A percentile compares a stretch with the other conserved stretches of the same genome.
These are phyloP conservation scores for Argyra leucocephala DNA, from an alignment of 2,888 invertebrate genomes.

Conservation along the genomic window DNA sequence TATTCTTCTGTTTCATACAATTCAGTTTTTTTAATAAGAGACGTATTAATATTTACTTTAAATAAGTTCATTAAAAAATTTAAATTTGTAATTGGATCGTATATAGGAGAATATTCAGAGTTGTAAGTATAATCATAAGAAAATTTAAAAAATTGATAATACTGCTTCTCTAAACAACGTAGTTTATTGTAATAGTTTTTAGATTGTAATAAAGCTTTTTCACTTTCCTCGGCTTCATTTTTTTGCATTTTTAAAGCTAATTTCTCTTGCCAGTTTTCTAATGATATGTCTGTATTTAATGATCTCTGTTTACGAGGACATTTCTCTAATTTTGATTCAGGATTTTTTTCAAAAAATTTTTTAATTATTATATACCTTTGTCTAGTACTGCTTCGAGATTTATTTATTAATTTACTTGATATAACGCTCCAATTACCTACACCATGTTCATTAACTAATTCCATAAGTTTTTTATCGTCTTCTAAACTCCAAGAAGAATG, in stretches of 20 bases:
- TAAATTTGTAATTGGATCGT: background rate
- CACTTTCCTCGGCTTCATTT: slow-evolving; percentile 4
- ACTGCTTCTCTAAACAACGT: slow-evolving; percentile 23
- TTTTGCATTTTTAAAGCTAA: slow-evolving; percentile 26
- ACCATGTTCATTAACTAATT: slow-evolving; percentile 46
- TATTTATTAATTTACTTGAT: slow-evolving; percentile 47
- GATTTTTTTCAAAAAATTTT: slow-evolving; percentile 47
- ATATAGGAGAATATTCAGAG: background rate
- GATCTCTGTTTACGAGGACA: slow-evolving; percentile 31
- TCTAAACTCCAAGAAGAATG: slow-evolving; percentile 51
- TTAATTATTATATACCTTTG: slow-evolving; percentile 51
- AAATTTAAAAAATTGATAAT: slow-evolving; percentile 36
- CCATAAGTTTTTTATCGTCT: slow-evolving; percentile 53
- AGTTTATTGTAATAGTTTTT: slow-evolving; percentile 19
- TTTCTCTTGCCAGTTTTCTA: slow-evolving; percentile 36
- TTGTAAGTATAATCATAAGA: slow-evolving; percentile 30
- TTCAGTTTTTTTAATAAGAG: background rate
- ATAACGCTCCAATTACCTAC: slow-evolving; percentile 48
- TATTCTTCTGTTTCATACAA: background rate
- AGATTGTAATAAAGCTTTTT: background rate
- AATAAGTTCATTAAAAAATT: slow-evolving; percentile 10
- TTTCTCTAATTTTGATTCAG: slow-evolving; percentile 34
- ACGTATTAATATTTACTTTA: background rate
- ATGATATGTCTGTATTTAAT: slow-evolving; percentile 26
- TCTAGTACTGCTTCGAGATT: slow-evolving; percentile 51